Base-by-base conservation (phyloP, 2,797 vertebrate species). In the Labroides dimidiatus region DNA sequence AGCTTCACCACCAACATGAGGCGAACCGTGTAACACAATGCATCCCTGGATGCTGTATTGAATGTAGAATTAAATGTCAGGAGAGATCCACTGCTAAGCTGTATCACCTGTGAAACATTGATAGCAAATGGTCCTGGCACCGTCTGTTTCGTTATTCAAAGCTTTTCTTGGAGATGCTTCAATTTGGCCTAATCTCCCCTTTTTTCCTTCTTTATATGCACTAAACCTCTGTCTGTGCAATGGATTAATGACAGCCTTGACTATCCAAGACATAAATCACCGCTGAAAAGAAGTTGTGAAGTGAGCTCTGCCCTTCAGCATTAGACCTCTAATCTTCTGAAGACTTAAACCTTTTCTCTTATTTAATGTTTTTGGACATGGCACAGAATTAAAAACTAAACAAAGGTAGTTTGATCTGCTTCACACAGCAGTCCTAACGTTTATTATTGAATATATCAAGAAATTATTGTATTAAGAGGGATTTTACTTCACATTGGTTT, bases 231-330 rank as follows among this genome's bases (percentile, higher is more conserved):
- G 51, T 80, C 69, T 61, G 15, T 66, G 44, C 47, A 59, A 49
- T 42, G 17, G 81, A 90, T 89, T 87, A 87, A 86, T 85, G 75
- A 67, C 59, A 80, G 51, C 65, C 78, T 39, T 72, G 67, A 86
- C 73, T 69, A 65, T 73, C 65, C 57, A 49, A 63, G 75, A 85
- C 81, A 75, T 70, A 80, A 84, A 81, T 84, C 74, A 58, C 66
- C 70, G 44, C n/a, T 59, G 65, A 82, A 82, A 70, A 56, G 78
- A 76, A 75, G 76, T 65, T 62, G 63, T 77, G 75, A 78, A 85
- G 79, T 69, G 30, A 74, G 69, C 62, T 68, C 82, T 84, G 86
- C 71, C 87, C 80, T 86, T 89, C 72, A 68, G 81, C 64, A 85
- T 89, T 88, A 87, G 48, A 75, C 61, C 51, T 60, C 37, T 81